Evolutionary conservation across 2,113 vertebrate species (phyloP), one percentile per base, ranked within the genome.

Genomic region (Romanogobio albipinnatus): DNA sequence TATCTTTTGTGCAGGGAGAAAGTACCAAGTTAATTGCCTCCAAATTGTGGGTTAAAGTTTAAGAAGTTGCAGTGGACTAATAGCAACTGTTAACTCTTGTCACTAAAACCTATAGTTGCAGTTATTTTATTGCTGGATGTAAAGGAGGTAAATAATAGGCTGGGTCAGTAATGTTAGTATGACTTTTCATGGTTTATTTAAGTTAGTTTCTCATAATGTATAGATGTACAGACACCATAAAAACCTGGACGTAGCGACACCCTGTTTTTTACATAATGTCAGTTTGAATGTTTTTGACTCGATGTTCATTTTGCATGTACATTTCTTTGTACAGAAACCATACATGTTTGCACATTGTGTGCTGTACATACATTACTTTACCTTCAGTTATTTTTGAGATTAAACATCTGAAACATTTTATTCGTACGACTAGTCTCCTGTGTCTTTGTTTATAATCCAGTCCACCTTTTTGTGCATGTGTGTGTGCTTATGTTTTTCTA

Each of bases 341-440:
- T 93, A 81, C 73, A 88, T 96, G 95, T 96, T 96, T 95, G 94
- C 95, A 94, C 93, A 92, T 92, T 95, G 94, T 85, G 92, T 95
- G 95, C 95, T 97, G 95, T 97, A 96, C 95, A 96, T 96, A 90
- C 83, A 95, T 95, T 95, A 95, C 95, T 96, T 96, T 96, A 93
- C 93, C 95, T 95, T 96, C 93, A 91, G 91, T 95, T 95, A 94
- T 95, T 96, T 84, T 96, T 96, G 91, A 93, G 94, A 96, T 96
- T 96, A 97, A 96, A 97, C 93, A 88, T 93, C 91, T 93, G 92
- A 93, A 94, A 94, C 91, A 93, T 84, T 84, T 82, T 78, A 84
- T 85, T 85, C 68, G 84, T 84, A 83, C 56, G 49, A 93, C 92
- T 92, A 91, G 93, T 90, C 92, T 95, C 91, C 24, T 56, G 26